phyloP scores from a whole-genome alignment of 2,888 invertebrate genomes.

The Glaucopsyche alexis region DNA sequence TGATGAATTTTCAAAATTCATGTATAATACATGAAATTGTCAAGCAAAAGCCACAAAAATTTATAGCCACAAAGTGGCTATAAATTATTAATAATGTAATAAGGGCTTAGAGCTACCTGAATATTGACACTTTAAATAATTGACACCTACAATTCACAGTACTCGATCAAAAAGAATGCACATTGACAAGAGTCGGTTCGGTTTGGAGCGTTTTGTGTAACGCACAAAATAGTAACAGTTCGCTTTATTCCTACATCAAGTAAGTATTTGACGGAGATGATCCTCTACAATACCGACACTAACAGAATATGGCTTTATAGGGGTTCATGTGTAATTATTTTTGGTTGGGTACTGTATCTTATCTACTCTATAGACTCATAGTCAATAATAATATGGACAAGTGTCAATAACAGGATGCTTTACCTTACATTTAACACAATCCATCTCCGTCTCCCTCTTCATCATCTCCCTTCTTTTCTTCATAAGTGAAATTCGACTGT shows the following conservation, averaged over 20 bases:
- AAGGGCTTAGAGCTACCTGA: background rate
- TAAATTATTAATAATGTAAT: background rate
- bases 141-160: background rate
- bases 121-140: slow-evolving; percentile 14
- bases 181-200: no score
- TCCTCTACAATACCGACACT: no score
- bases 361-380: no score
- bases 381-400: background rate
- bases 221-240: no score
- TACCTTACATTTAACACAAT: slow-evolving; percentile 40
- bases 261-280: no score
- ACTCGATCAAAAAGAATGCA: no score
- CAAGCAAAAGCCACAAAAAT: slow-evolving; percentile 17
- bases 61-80: background rate
- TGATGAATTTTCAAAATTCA: background rate
- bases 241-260: no score
- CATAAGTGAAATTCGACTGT: slow-evolving; percentile 21
- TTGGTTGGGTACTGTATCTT: no score
- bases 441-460: slow-evolving; percentile 57
- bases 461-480: slow-evolving; percentile 47
- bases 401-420: background rate
- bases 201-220: no score
- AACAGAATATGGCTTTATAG: no score
- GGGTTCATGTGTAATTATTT: no score
- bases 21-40: background rate